Evolutionary conservation across 2,113 vertebrate species (phyloP).

Genomic region (mouse (Mus musculus)): GRCm39 chr5:4338501-4339000

Average conservation of each 20-base stretch:
- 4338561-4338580: neutral
- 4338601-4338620: neutral
- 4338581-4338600: neutral
- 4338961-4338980: too few species aligned
- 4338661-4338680: neutral
- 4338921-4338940: too few species aligned
- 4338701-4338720: neutral
- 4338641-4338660: neutral
- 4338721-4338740: neutral
- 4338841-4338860: slow-evolving; percentile 14
- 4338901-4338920: neutral
- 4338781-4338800: neutral
- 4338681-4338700: neutral
- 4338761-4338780: neutral
- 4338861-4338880: neutral
- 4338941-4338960: too few species aligned
- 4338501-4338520: neutral
- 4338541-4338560: neutral
- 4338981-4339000: too few species aligned
- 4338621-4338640: neutral
- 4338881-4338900: neutral
- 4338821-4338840: neutral
- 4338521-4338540: neutral
- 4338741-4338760: neutral
- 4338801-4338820: neutral